Evolutionary conservation across 2,113 vertebrate species (phyloP).

Genomic region (Pterocles burchelli): DNA sequence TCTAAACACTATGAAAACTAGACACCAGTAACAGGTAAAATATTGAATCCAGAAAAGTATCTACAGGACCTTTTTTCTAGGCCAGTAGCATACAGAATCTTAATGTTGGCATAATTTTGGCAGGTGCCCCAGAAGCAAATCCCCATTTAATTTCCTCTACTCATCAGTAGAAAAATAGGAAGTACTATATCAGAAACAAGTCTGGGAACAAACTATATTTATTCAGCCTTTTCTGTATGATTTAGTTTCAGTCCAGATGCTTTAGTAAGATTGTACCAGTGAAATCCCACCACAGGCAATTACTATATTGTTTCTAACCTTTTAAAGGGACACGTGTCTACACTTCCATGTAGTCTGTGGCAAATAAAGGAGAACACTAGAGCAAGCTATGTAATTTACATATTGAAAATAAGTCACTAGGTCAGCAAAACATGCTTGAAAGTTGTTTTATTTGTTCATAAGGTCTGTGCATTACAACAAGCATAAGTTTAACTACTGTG

Average conservation of each 20-base stretch:
- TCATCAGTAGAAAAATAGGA: background rate
- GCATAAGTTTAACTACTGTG: conserved; percentile 27
- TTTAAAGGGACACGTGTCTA: background rate
- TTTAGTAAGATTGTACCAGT: background rate
- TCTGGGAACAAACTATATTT: background rate
- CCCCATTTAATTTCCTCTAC: background rate
- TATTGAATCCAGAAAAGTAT: background rate
- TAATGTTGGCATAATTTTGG: background rate
- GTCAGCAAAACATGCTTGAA: conserved; percentile 5
- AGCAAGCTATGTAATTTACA: background rate
- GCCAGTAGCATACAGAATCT: background rate
- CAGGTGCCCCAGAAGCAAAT: background rate
- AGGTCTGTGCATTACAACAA: conserved; percentile 59
- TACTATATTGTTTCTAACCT: background rate
- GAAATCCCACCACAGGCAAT: background rate
- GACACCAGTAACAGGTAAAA: background rate
- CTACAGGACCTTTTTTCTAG: background rate
- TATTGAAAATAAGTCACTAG: background rate
- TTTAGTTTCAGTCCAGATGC: background rate
- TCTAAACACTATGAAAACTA: background rate
- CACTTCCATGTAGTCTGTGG: too few species aligned
- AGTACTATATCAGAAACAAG: background rate
- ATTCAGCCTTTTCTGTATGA: background rate
- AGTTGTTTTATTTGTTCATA: conserved; percentile 74
- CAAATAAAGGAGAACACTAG: background rate